A percentile compares a stretch with the other conserved stretches of the same genome.
phyloP scores from a whole-genome alignment of 1,140 invertebrate genomes.

The Andricus grossulariae region DNA sequence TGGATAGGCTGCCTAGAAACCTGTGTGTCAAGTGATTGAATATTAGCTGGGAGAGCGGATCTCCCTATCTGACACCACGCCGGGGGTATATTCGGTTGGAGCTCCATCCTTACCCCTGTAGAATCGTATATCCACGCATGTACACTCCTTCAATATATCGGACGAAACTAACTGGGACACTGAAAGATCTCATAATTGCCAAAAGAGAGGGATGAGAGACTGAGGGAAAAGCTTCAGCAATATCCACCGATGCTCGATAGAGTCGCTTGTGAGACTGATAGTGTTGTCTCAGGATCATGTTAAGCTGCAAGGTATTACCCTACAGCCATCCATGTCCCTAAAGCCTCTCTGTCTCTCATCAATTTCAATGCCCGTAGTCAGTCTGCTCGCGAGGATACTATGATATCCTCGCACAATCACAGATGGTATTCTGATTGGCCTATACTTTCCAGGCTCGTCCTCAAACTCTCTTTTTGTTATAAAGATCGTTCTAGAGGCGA shows the following conservation, averaged over 20 bases:
- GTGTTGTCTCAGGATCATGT: too few species aligned
- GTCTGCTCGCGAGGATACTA: too few species aligned
- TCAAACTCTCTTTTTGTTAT: too few species aligned
- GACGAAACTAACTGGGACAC: slow-evolving; percentile 42
- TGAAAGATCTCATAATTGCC: slow-evolving; percentile 39
- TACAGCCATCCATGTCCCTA: too few species aligned
- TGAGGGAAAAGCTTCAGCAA: slow-evolving; percentile 51
- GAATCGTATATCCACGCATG: neutral
- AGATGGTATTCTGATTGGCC: too few species aligned
- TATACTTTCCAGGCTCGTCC: too few species aligned
- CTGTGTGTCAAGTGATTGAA: neutral
- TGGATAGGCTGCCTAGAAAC: neutral
- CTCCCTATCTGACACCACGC: slow-evolving; percentile 1
- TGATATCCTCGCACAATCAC: too few species aligned
- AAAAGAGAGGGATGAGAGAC: slow-evolving; percentile 48
- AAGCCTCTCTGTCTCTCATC: too few species aligned
- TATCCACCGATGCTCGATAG: slow-evolving; percentile 45
- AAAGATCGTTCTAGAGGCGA: too few species aligned
- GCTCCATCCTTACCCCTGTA: neutral
- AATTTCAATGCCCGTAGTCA: too few species aligned
- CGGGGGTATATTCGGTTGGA: neutral
- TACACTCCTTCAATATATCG: neutral
- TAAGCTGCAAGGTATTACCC: too few species aligned
- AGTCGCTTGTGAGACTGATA: slow-evolving; percentile 33
- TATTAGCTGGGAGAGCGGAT: neutral